phyloP scores from a whole-genome alignment of 2,888 invertebrate species.

The Lamellibrachia satsuma region DNA sequence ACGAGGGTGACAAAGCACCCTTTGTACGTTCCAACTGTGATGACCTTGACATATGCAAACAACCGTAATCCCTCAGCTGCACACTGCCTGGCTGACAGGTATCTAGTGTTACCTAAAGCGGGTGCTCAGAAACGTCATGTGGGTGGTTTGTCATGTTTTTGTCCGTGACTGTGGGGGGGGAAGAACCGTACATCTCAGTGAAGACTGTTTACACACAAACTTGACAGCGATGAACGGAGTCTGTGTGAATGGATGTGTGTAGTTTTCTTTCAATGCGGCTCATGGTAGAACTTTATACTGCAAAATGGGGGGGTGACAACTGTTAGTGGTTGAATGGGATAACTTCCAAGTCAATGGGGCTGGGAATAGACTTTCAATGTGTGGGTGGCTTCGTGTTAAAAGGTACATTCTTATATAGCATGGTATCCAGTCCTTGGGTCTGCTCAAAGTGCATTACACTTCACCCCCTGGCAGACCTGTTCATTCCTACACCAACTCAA shows the following conservation, averaged over 20 bases:
- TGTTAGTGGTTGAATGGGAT: not conserved
- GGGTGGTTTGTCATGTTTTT: not conserved
- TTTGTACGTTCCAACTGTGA: not conserved
- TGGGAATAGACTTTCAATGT: not conserved
- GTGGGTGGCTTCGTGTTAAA: not conserved
- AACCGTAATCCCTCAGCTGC: not conserved
- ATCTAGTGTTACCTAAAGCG: not conserved
- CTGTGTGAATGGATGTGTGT: not conserved
- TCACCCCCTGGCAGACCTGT: too few relatives aligned
- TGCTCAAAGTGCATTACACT: too few relatives aligned
- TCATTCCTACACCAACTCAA: too few relatives aligned
- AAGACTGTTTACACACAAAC: too few relatives aligned
- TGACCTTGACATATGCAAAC: not conserved
- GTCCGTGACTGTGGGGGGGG: too few relatives aligned
- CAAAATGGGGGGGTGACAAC: not conserved
- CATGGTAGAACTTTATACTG: not conserved
- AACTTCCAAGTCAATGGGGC: not conserved
- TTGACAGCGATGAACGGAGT: not conserved
- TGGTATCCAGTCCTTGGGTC: too few relatives aligned
- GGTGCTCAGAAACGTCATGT: not conserved
- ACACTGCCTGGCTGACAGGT: not conserved
- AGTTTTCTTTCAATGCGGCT: not conserved
- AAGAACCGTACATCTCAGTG: too few relatives aligned
- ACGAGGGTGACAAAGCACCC: not conserved
- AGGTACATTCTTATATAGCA: too few relatives aligned